Evolutionary conservation across 2,113 vertebrate genomes (phyloP), one percentile per base, ranked within the genome.

Genomic region (Paradoxurus hermaphroditus): DNA sequence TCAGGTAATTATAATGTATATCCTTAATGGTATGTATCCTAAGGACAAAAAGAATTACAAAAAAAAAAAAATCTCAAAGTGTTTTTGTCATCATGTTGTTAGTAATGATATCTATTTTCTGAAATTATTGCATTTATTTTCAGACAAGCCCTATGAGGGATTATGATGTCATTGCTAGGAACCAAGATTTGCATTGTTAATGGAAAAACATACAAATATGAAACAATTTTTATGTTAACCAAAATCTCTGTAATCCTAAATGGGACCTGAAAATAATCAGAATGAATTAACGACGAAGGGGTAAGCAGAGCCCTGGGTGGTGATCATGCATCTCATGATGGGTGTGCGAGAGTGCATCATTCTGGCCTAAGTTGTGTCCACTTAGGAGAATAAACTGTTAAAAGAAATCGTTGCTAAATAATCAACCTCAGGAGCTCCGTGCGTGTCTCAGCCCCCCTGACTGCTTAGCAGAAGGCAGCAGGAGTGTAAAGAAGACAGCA

Each of bases 101-200:
- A 65, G 53, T 63, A 72, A 79, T 89, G 41, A 63, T 62, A 39
- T 4, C 62, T 83, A 59, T 87, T 87, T 79, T n/a, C 88, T 87
- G 39, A 84, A 88, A 88, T n/a, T 36, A 68, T 19, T 53, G 27
- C 25, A 65, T 88, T 84, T 96, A 46, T 31, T 88, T 31, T 94
- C 77, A 90, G 34, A 92, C n/a, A 63, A 72, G 63, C 56, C 9
- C 18, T 62, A 34, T 39, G 19, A 49, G 15, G 36, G 75, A 84
- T 95, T 92, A 72, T 41, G 41, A 70, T 86, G 51, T 34, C 31
- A 16, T 68, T 85, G 27, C 39, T 53, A 39, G 7, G 53, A 93
- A 65, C 78, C 31, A 72, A 65, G 36, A 51, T 51, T 62, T 84
- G 88, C 62, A 62, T 2, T 62, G 21, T 51, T n/a, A 94, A 91